A percentile compares a stretch with the other conserved stretches of the same genome.
These are phyloP conservation scores for Sebastes itinus DNA, from an alignment of 2,797 vertebrate species.

Conservation along the genomic window DNA sequence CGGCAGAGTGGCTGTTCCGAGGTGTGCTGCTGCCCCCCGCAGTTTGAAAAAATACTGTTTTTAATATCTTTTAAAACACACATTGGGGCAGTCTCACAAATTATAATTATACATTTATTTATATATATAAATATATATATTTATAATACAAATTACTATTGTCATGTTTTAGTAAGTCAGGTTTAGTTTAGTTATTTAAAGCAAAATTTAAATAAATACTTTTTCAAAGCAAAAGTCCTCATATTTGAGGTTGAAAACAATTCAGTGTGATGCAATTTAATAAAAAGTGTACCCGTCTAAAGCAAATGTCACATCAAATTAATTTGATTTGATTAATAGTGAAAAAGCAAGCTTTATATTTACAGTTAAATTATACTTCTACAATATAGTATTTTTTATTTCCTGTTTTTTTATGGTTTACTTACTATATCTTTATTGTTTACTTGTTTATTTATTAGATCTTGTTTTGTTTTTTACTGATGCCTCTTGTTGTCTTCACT, in stretches of 20 bases:
- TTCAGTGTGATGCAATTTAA: background rate
- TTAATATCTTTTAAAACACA: background rate
- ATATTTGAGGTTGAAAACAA: background rate
- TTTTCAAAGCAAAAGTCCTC: background rate
- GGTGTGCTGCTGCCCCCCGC: conserved; percentile 7
- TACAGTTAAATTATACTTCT: background rate
- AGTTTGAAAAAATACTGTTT: background rate
- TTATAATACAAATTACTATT: too few relatives aligned
- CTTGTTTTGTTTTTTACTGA: too few relatives aligned
- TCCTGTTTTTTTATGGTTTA: too few relatives aligned
- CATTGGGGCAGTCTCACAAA: background rate
- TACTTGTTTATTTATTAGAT: too few relatives aligned
- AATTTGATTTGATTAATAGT: background rate
- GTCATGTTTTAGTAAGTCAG: background rate
- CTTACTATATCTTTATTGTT: too few relatives aligned
- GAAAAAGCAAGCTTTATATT: background rate
- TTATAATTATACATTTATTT: too few relatives aligned
- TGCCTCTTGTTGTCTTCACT: too few relatives aligned
- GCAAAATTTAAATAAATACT: background rate
- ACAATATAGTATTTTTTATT: too few relatives aligned
- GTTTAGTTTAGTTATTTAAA: background rate
- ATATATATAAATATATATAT: too few relatives aligned
- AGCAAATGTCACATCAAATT: background rate
- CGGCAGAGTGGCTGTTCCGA: background rate
- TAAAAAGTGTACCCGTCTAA: background rate